Percentiles rank a stretch among this genome's conserved stretches.
Conservation (phyloP, 2,888 invertebrate species). For the Cantharis flavilabris region DNA sequence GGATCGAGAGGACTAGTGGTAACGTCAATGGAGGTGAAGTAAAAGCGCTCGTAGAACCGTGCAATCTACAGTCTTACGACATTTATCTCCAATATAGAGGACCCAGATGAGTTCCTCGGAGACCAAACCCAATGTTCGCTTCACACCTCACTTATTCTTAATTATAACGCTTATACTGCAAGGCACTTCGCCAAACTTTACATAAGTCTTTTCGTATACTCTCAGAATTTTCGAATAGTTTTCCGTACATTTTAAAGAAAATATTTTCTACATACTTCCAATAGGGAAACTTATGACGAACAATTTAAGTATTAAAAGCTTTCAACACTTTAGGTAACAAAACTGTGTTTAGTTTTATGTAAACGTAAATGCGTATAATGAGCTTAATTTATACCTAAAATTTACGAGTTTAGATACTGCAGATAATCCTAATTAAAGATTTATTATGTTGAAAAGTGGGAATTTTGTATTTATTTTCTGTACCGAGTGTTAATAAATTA, state of each 20-base stretch:
- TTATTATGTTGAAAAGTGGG: slow-evolving; percentile 7
- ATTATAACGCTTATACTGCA: slow-evolving; percentile 48
- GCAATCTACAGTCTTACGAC: slow-evolving; percentile 33
- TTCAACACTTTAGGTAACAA: neutral
- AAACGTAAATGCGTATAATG: neutral
- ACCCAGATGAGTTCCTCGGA: slow-evolving; percentile 49
- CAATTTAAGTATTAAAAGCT: neutral
- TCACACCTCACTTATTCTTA: slow-evolving; percentile 54
- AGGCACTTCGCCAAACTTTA: slow-evolving; percentile 31
- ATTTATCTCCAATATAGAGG: slow-evolving; percentile 43
- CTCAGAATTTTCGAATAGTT: slow-evolving; percentile 27
- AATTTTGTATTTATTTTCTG: slow-evolving; percentile 6
- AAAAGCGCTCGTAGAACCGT: slow-evolving; percentile 23
- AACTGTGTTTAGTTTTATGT: neutral
- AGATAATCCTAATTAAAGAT: slow-evolving; percentile 11
- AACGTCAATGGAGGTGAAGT: slow-evolving; percentile 24
- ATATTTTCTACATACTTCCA: slow-evolving; percentile 13
- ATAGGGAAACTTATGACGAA: neutral
- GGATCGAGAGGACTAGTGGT: slow-evolving; percentile 19
- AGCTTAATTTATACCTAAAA: slow-evolving; percentile 7
- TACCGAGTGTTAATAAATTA: neutral
- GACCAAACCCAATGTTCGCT: slow-evolving; percentile 49
- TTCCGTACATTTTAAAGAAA: slow-evolving; percentile 21
- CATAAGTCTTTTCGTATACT: slow-evolving; percentile 27
- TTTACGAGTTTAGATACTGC: neutral